Evolutionary conservation across 2,888 invertebrate species (phyloP).

Genomic region (Antheraea assamensis): DNA sequence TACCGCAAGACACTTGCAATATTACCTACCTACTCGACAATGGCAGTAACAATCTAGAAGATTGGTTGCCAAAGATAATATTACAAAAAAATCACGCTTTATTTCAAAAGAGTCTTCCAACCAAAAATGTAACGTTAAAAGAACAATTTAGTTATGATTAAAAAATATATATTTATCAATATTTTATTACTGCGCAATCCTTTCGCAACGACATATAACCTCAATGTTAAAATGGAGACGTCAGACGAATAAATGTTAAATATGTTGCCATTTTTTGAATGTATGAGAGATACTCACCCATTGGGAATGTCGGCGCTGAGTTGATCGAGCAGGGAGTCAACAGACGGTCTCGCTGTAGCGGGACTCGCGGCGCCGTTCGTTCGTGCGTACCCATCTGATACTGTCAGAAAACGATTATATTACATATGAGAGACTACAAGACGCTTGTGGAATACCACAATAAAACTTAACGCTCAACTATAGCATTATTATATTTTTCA

Average conservation of each 20-base stretch:
- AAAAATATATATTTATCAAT: too few relatives aligned
- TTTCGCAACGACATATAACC: too few relatives aligned
- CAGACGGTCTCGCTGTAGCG: slow-evolving; percentile 86
- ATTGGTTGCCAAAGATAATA: too few relatives aligned
- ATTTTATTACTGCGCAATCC: too few relatives aligned
- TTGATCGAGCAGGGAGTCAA: slow-evolving; percentile 95
- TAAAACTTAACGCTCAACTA: background rate
- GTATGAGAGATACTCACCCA: slow-evolving; percentile 82
- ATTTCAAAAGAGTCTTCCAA: too few relatives aligned
- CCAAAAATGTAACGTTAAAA: too few relatives aligned
- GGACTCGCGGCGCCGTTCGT: slow-evolving; percentile 77
- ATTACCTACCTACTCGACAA: too few relatives aligned
- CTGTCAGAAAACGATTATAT: slow-evolving; percentile 29
- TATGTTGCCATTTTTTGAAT: background rate
- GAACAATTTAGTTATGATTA: too few relatives aligned
- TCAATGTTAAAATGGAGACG: background rate
- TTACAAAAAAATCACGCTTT: too few relatives aligned
- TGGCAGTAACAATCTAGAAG: too few relatives aligned
- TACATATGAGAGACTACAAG: background rate
- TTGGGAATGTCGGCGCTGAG: slow-evolving; percentile 89
- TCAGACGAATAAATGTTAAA: background rate
- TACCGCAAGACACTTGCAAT: too few relatives aligned
- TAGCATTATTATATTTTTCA: background rate
- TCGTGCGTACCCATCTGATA: slow-evolving; percentile 65
- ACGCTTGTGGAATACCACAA: background rate